These are phyloP conservation scores for Embiotoca jacksoni DNA, from an alignment of 2,113 vertebrate genomes.

Conservation along the genomic window DNA sequence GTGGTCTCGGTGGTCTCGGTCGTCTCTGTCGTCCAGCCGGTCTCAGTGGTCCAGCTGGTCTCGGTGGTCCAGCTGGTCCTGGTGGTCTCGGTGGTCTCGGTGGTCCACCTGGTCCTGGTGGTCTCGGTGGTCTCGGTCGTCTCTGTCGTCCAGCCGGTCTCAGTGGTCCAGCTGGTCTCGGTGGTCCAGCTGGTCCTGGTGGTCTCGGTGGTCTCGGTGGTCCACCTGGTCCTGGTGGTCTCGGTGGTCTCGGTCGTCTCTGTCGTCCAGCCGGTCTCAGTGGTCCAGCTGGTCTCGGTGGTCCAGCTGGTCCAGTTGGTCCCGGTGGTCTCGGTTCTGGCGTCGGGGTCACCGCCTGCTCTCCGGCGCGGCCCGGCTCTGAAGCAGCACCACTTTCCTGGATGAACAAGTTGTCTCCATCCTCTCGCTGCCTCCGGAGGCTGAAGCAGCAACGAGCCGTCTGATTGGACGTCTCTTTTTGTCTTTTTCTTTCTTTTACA, in stretches of 20 bases:
- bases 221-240: too few relatives aligned
- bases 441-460: not conserved
- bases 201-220: too few relatives aligned
- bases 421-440: constrained; percentile 11
- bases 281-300: too few relatives aligned
- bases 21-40: not conserved
- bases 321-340: not conserved
- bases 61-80: not conserved
- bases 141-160: too few relatives aligned
- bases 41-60: not conserved
- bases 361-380: constrained; percentile 13
- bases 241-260: too few relatives aligned
- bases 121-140: too few relatives aligned
- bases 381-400: constrained; percentile 58
- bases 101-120: too few relatives aligned
- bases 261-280: too few relatives aligned
- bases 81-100: not conserved
- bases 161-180: too few relatives aligned
- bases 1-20: not conserved
- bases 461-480: not conserved
- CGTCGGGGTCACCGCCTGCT: constrained; percentile 35
- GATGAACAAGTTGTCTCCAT: constrained; percentile 51
- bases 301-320: not conserved
- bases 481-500: not conserved
- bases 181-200: too few relatives aligned